A percentile compares a stretch with the other conserved stretches of the same genome.
Evolutionary conservation across 2,797 vertebrate genomes (phyloP).

Genomic region (Mormyrops boulengeri): DNA sequence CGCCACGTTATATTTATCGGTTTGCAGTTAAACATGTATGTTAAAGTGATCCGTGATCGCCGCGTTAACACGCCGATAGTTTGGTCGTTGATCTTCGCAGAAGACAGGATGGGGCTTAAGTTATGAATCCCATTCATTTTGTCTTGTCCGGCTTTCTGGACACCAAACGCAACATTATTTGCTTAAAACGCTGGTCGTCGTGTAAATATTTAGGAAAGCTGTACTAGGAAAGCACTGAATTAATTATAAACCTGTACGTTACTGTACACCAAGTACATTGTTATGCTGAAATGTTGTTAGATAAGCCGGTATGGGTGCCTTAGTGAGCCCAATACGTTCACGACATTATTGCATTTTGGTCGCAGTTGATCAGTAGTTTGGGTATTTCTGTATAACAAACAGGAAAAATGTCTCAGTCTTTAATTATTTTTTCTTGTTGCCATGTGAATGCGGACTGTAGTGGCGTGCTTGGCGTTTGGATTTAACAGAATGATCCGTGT

Average conservation of each 20-base stretch:
- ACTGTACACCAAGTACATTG: not conserved
- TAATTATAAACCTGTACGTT: not conserved
- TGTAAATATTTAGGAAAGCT: not conserved
- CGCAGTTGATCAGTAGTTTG: not conserved
- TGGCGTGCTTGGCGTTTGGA: not conserved
- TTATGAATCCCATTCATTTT: not conserved
- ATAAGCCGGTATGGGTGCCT: not conserved
- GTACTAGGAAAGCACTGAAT: not conserved
- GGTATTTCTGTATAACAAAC: not conserved
- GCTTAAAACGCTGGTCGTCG: not conserved
- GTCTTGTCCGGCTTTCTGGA: not conserved
- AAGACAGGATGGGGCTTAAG: not conserved
- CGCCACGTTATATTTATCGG: not conserved
- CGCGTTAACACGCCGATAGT: not conserved
- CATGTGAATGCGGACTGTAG: not conserved
- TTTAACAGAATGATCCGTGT: not conserved
- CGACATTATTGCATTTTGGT: not conserved
- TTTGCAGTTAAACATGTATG: not conserved
- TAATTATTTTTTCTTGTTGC: not conserved
- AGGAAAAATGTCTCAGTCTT: not conserved
- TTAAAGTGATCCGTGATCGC: not conserved
- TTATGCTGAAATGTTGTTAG: not conserved
- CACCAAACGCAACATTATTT: not conserved
- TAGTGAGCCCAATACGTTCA: not conserved
- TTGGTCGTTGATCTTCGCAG: not conserved